Base-by-base conservation (phyloP, 2,113 vertebrate species). In the Upupa epops region DNA sequence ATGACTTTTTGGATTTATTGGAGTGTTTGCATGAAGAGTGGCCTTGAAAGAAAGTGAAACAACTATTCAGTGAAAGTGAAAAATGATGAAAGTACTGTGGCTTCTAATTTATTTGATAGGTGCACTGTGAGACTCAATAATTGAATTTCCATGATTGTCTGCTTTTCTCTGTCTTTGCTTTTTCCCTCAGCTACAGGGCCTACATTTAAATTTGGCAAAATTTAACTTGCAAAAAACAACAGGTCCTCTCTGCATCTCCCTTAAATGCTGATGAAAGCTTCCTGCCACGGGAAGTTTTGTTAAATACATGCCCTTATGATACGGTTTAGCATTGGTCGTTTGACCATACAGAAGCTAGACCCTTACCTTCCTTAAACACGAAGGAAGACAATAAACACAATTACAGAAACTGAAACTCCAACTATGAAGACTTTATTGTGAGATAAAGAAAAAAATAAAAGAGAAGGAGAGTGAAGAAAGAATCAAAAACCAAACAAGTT, bases 21-120 rank as follows among this genome's bases (percentile, higher is more conserved):
- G 48, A 6, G 22, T 55, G 42, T 88, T 92, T 77, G 65, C 77
- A 78, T 59, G 69, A 88, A 34, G 17, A 29, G 48, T 86, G 83
- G 65, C 45, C 89, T 83, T 90, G 73, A n/a, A 74, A 66, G 68
- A 77, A 94, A 86, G 52, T 37, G 55, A 75, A 89, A 91, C 2
- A 9, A 55, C 32, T 66, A 22, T 31, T 81, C 72, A 66, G 79
- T 17, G 37, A 32, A 86, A 93, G 48, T 71, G 76, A 93, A 93
- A 93, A 88, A 90, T 72, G 32, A 86, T 29, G 26, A 8, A 71
- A 86, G 21, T 49, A 77, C 52, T 78, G 69, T 18, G 61, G 49
- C 17, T 88, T 81, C 65, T 88, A 88, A 93, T 88, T 80, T 80
- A 90, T 83, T 88, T 92, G 91, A 92, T 40, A 77, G 60, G 85